Base-by-base conservation (phyloP, 2,113 vertebrate genomes). In the Acanthisitta chloris region DNA sequence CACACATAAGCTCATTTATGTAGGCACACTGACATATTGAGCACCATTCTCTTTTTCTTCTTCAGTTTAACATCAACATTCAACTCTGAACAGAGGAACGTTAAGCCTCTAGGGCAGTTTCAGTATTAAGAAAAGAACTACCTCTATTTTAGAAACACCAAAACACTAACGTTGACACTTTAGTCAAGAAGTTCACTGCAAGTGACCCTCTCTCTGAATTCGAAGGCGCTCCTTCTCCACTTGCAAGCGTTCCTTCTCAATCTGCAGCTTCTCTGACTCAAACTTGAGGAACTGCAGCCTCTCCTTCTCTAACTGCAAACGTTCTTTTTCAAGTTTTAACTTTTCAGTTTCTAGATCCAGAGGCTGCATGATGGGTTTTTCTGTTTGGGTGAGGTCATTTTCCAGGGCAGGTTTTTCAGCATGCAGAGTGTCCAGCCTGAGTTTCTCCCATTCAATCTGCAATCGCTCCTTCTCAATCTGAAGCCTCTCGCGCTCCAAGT, bases 221-320 rank as follows among this genome's bases (percentile, higher is more conserved):
- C 99, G 97, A 96, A 99, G 98, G 79, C 99, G 98, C 89, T 99
- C 99, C 83, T 99, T 99, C 95, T 99, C 99, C 91, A 99, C 99
- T 93, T 99, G 99, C 51, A 99, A 98, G 72, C 98, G 98, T 40
- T 99, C 99, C 97, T 99, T 99, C 95, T 99, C 99, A 46, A 99
- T 99, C 97, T 99, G 99, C 90, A 99, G 98, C 94, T 99, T 98
- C 90, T 99, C 98, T 0, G 98, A 98, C 93, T 99, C 99, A 82
- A 99, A 99, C 93, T 99, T 99, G 9, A 99, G 96, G 88, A 99
- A 99, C 96, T 99, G 99, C 88, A 99, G 98, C 87, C 99, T 98
- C 84, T 99, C 99, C 31, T 99, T 99, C 81, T 99, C 99, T 73
- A 99, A 96, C 79, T 99, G 99, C 90, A 99, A 98, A 64, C 99